Percentiles rank a stretch among this genome's conserved stretches.
These are phyloP conservation scores for Chinchilla lanigera DNA, from an alignment of 2,113 vertebrate genomes.

Conservation along the genomic window DNA sequence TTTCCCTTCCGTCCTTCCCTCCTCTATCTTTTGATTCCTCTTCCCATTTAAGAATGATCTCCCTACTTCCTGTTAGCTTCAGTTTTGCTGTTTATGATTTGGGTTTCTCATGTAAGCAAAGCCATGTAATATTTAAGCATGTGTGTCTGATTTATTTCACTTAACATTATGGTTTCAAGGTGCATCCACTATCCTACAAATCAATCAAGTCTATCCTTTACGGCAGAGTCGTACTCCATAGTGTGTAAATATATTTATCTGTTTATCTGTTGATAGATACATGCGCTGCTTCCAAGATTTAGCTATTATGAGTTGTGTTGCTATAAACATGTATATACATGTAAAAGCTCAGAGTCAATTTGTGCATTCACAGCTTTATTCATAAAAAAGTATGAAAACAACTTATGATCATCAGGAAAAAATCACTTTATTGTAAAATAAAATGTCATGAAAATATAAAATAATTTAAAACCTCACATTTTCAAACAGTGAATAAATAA, in stretches of 20 bases:
- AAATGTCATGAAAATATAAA: constrained; percentile 43
- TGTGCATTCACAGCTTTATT: constrained; percentile 29
- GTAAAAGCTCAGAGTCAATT: not conserved
- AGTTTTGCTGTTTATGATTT: not conserved
- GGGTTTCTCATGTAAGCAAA: not conserved
- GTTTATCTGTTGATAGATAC: not conserved
- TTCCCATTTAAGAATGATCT: not conserved
- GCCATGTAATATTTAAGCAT: not conserved
- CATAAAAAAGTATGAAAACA: not conserved
- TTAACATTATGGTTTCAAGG: not conserved
- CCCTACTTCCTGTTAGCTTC: not conserved
- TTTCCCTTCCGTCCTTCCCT: not conserved
- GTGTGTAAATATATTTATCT: not conserved
- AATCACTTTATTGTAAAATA: constrained; percentile 38
- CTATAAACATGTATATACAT: not conserved
- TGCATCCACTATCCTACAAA: not conserved
- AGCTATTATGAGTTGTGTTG: not conserved
- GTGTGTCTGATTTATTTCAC: not conserved
- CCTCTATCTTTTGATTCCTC: not conserved
- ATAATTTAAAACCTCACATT: constrained; percentile 16
- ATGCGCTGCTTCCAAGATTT: not conserved
- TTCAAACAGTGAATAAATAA: constrained; percentile 37
- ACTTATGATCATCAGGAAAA: constrained; percentile 34
- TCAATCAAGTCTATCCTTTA: not conserved
- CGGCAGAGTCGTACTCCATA: not conserved